A percentile compares a stretch with the other conserved stretches of the same genome.
Evolutionary conservation across 2,797 vertebrate species (phyloP).

Genomic region (Acanthurus leucopareius): DNA sequence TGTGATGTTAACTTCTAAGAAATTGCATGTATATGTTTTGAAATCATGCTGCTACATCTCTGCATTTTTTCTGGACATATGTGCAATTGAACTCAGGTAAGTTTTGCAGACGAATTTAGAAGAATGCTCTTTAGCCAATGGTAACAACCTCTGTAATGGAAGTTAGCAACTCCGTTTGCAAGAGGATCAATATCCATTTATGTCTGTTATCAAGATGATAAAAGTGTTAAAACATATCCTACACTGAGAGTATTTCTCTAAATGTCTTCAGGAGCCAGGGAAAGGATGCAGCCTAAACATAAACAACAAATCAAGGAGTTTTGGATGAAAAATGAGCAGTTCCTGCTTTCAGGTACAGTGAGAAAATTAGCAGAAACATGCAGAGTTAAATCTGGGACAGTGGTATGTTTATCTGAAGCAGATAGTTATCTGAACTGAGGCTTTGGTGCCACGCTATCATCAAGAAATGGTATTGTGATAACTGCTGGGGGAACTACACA

Average conservation of each 20-base stretch:
- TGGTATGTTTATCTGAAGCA: conserved; percentile 31
- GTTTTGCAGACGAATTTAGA: conserved; percentile 9
- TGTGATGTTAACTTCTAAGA: background rate
- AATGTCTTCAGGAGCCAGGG: conserved; percentile 50
- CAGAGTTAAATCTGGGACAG: conserved; percentile 17
- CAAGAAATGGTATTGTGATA: conserved; percentile 33
- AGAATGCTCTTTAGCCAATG: conserved; percentile 9
- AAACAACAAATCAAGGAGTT: conserved; percentile 45
- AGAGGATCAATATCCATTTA: conserved; percentile 67
- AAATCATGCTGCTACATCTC: background rate
- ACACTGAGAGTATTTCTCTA: conserved; percentile 49
- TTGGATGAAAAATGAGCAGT: conserved; percentile 34
- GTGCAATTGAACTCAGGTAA: conserved; percentile 12
- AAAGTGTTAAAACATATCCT: conserved; percentile 40
- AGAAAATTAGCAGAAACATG: conserved; percentile 16
- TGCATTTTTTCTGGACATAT: background rate
- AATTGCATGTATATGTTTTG: background rate
- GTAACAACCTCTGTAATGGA: conserved; percentile 27
- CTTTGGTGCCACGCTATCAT: conserved; percentile 26
- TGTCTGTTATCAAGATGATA: conserved; percentile 65
- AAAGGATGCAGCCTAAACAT: conserved; percentile 36
- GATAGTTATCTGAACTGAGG: conserved; percentile 17
- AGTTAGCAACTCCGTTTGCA: conserved; percentile 47
- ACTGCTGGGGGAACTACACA: conserved; percentile 25
- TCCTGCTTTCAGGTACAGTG: conserved; percentile 16